phyloP scores from a whole-genome alignment of 2,797 vertebrate genomes.

The Malacoctenus gilli region DNA sequence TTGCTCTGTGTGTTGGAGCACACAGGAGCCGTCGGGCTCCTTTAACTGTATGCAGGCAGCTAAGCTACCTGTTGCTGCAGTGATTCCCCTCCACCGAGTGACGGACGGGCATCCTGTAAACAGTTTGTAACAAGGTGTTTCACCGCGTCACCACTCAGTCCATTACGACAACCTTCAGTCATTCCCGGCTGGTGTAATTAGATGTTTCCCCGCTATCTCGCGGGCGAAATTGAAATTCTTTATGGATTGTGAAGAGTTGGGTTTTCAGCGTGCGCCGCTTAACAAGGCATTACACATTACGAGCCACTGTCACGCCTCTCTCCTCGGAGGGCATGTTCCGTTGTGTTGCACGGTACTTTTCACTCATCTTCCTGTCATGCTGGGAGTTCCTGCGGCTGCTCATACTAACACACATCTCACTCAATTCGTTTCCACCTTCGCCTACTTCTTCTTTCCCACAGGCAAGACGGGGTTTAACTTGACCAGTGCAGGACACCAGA shows the following conservation, averaged over 20 bases:
- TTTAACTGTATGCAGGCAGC: constrained; percentile 7
- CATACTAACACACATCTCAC: constrained; percentile 54
- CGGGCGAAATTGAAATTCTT: constrained; percentile 45
- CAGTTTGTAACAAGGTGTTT: constrained; percentile 57
- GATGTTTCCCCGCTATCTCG: constrained; percentile 48
- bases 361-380: constrained; percentile 75
- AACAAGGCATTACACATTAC: constrained; percentile 50
- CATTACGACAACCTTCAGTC: constrained; percentile 49
- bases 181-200: constrained; percentile 47
- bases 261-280: constrained; percentile 29
- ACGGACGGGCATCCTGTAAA: constrained; percentile 60
- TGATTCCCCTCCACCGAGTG: constrained; percentile 34
- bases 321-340: constrained; percentile 61
- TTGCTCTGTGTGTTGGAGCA: constrained; percentile 43
- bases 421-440: constrained; percentile 42
- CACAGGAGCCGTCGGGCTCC: constrained; percentile 36
- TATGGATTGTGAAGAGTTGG: constrained; percentile 44
- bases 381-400: constrained; percentile 53
- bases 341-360: constrained; percentile 60
- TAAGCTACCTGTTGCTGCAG: constrained; percentile 71
- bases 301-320: constrained; percentile 39
- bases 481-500: constrained; percentile 21
- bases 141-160: constrained; percentile 44
- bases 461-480: constrained; percentile 11
- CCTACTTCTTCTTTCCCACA: constrained; percentile 19